phyloP scores from a whole-genome alignment of 2,113 vertebrate species.

The Oreochromis aureus region DNA sequence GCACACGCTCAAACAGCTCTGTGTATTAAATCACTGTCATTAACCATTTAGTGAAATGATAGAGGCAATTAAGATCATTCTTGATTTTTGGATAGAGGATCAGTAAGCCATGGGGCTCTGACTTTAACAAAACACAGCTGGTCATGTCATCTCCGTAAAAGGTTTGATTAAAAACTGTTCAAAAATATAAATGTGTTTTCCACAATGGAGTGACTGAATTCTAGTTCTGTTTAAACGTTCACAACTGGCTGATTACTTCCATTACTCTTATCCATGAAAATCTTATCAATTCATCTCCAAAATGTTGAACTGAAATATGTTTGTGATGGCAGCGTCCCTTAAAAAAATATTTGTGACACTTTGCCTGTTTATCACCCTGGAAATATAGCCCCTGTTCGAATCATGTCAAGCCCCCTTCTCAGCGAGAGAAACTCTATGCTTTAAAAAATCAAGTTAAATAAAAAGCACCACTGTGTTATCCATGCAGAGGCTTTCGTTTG shows the following conservation, averaged over 20 bases:
- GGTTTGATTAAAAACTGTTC: not conserved
- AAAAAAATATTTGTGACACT: conserved; percentile 68
- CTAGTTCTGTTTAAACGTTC: not conserved
- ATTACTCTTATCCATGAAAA: not conserved
- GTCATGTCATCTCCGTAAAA: not conserved
- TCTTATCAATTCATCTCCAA: conserved; percentile 15
- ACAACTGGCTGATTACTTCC: not conserved
- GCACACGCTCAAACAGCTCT: conserved; percentile 28
- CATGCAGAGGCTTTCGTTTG: conserved; percentile 87
- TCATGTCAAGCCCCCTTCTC: conserved; percentile 80
- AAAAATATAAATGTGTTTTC: not conserved
- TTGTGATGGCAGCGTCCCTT: conserved; percentile 39
- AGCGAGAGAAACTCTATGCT: conserved; percentile 82
- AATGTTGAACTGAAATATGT: conserved; percentile 38
- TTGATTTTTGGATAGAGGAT: conserved; percentile 40
- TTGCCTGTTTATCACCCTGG: conserved; percentile 83
- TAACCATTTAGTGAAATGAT: conserved; percentile 64
- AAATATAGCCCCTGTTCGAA: conserved; percentile 84
- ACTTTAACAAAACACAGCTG: conserved; percentile 21
- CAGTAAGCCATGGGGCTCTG: not conserved
- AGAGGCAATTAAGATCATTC: conserved; percentile 53
- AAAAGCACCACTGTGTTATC: conserved; percentile 95
- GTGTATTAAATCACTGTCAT: conserved; percentile 59
- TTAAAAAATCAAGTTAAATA: conserved; percentile 83
- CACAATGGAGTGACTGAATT: not conserved